Base-by-base conservation (phyloP, 2,113 vertebrate genomes). In the Larimichthys crocea region DNA sequence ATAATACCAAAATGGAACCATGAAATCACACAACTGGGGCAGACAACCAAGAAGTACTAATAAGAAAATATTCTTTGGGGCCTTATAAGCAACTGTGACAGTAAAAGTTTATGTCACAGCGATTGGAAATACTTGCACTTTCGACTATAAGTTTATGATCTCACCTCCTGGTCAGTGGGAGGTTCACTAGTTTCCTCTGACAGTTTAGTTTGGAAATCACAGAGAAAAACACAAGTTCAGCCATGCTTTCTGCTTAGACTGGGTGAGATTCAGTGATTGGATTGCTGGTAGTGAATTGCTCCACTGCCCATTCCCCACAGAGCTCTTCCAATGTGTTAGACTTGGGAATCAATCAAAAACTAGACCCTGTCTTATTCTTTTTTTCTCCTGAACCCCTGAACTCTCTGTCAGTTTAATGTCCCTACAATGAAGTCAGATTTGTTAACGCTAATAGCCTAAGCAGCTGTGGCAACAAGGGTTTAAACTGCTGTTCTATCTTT, bases 1-100 rank as follows among this genome's bases (percentile, higher is more conserved):
- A 70, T 87, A 90, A 86, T 62, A 86, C 46, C 16, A 50, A 86
- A 82, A 75, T 82, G 53, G 72, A 88, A 84, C 53, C 60, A 46
- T 72, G 75, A 72, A 77, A 66, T 72, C 11, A 8, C 62, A 84
- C 35, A 69, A 67, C 3, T 22, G 12, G 35, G 80, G 76, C 59
- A 77, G n/a, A 71, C 26, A 62, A 88, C 63, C 74, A 82, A 73
- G 55, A 78, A 62, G 49, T 76, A 68, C 60, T 72, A 80, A 78
- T 60, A 59, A 24, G 64, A 80, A 81, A 77, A 84, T 75, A 82
- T 50, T 84, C 40, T 24, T 20, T 5, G n/a, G 4, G 56, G 5
- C 17, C 22, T 83, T 49, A 56, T 24, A 76, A 73, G 65, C 26
- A 79, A 61, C 69, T 79, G 31, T 87, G 74, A 88, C 71, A 62